phyloP scores from a whole-genome alignment of 2,888 invertebrate species.

The Shargacucullia verbasci region DNA sequence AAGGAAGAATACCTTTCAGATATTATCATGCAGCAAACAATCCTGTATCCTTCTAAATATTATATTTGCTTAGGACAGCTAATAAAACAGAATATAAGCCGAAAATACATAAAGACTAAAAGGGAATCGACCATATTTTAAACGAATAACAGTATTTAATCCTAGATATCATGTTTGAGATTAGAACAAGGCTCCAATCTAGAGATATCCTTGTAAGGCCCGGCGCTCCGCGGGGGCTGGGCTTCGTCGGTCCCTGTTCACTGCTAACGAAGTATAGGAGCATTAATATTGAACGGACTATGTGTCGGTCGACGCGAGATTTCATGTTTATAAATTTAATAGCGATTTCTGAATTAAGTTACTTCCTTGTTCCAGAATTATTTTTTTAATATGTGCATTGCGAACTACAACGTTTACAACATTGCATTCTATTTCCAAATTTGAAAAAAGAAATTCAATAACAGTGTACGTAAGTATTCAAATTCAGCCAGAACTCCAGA shows the following conservation, averaged over 20 bases:
- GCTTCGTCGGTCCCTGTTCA: slow-evolving; percentile 41
- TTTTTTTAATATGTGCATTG: too few relatives aligned
- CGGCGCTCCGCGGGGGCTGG: slow-evolving; percentile 61
- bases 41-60: slow-evolving; percentile 12
- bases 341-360: slow-evolving; percentile 13
- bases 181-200: slow-evolving; percentile 71
- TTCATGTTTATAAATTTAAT: slow-evolving; percentile 38
- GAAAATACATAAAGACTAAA: slow-evolving; percentile 35
- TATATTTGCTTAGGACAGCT: slow-evolving; percentile 37
- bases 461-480: too few relatives aligned
- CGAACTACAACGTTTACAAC: too few relatives aligned
- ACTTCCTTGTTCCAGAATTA: slow-evolving; percentile 28
- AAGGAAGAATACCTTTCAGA: slow-evolving; percentile 2
- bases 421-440: too few relatives aligned
- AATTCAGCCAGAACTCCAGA: too few relatives aligned
- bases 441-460: too few relatives aligned
- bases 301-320: slow-evolving; percentile 47
- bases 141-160: slow-evolving; percentile 57
- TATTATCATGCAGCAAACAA: slow-evolving; percentile 28
- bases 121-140: slow-evolving; percentile 50
- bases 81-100: slow-evolving; percentile 37
- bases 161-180: slow-evolving; percentile 59
- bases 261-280: slow-evolving; percentile 64
- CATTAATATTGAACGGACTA: slow-evolving; percentile 73
- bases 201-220: slow-evolving; percentile 73